Evolutionary conservation across 2,113 vertebrate species (phyloP).

Genomic region (cattle (Bos taurus)): ARS-UCD2.0 NC_037343.1:25822001-25822500

Average conservation of each 20-base stretch:
- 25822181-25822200: background rate
- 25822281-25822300: background rate
- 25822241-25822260: background rate
- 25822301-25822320: background rate
- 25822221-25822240: background rate
- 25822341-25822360: background rate
- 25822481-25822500: background rate
- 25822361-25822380: background rate
- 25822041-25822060: background rate
- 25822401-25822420: background rate
- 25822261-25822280: background rate
- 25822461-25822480: background rate
- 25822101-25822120: background rate
- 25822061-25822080: background rate
- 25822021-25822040: background rate
- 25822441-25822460: background rate
- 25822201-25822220: background rate
- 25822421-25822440: background rate
- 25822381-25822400: background rate
- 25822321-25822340: background rate
- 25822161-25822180: background rate
- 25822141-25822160: background rate
- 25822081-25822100: background rate
- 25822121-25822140: background rate
- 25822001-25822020: background rate